Evolutionary conservation across 2,113 vertebrate genomes (phyloP).

Genomic region (Bubalus kerabau): DNA sequence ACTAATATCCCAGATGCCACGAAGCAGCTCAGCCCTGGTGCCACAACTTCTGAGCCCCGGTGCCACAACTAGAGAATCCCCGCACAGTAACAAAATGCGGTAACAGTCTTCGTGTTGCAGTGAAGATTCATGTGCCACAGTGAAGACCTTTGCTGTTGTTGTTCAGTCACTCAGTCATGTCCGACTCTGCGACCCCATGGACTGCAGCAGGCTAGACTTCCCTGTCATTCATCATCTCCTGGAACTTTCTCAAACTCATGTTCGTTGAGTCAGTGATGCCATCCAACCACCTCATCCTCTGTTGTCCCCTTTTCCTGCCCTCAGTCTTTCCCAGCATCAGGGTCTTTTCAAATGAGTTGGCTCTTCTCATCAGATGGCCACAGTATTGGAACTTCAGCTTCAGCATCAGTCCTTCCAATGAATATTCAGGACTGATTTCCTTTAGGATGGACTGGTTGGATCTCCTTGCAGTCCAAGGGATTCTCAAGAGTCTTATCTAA

Average conservation of each 20-base stretch:
- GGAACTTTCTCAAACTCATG: background rate
- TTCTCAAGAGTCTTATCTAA: background rate
- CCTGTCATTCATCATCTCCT: background rate
- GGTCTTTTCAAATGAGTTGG: background rate
- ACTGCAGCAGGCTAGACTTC: background rate
- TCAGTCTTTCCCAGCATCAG: background rate
- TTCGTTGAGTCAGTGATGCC: background rate
- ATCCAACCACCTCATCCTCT: background rate
- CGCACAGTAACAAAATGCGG: fast-evolving
- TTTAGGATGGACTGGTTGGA: background rate
- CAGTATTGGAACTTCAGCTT: background rate
- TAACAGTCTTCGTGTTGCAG: background rate
- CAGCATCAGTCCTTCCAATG: background rate
- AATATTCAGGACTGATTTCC: background rate
- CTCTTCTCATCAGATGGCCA: background rate
- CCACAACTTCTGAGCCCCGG: background rate
- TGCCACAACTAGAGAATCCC: background rate
- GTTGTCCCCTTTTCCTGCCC: background rate
- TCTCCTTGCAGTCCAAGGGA: background rate
- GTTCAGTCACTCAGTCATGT: background rate
- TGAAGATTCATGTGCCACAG: background rate
- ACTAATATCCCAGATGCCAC: background rate
- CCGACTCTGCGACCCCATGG: background rate
- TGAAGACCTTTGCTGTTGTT: background rate
- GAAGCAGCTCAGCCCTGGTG: background rate